Evolutionary conservation across 2,113 vertebrate species (phyloP).

Genomic region (Piprites chloris): DNA sequence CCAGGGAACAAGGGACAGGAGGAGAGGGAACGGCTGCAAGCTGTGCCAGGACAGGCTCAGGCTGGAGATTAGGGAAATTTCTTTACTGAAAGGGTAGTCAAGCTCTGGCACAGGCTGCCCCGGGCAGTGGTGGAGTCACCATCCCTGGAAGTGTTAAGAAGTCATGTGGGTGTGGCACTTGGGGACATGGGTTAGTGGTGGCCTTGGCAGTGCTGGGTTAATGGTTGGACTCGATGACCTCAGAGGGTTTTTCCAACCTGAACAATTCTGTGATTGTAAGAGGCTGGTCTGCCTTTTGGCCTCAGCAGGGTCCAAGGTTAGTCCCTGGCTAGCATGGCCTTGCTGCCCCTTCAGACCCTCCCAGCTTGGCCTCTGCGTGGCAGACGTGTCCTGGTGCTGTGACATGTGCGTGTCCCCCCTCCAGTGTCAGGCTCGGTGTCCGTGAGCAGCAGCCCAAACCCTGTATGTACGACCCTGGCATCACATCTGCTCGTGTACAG

Average conservation of each 20-base stretch:
- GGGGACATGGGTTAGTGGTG: background rate
- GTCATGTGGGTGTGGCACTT: background rate
- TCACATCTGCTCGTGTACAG: accelerated
- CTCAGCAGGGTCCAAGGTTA: background rate
- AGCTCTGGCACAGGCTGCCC: background rate
- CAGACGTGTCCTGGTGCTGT: accelerated
- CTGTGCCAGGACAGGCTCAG: background rate
- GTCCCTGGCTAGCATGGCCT: accelerated
- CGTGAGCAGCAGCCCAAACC: background rate
- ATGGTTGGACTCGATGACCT: background rate
- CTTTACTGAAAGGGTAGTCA: background rate
- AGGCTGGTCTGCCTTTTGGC: background rate
- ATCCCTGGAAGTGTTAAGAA: background rate
- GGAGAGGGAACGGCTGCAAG: background rate
- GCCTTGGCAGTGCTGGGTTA: background rate
- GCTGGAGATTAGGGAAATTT: too few species aligned
- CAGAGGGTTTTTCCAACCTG: background rate
- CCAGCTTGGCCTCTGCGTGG: accelerated
- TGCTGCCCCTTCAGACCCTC: background rate
- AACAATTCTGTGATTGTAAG: background rate
- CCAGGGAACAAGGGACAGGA: background rate
- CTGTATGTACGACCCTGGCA: accelerated
- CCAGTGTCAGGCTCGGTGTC: accelerated
- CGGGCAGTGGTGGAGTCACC: background rate
- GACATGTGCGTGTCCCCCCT: accelerated